Conservation (phyloP, 2,888 invertebrate species). For the Prenolepis imparis region DNA sequence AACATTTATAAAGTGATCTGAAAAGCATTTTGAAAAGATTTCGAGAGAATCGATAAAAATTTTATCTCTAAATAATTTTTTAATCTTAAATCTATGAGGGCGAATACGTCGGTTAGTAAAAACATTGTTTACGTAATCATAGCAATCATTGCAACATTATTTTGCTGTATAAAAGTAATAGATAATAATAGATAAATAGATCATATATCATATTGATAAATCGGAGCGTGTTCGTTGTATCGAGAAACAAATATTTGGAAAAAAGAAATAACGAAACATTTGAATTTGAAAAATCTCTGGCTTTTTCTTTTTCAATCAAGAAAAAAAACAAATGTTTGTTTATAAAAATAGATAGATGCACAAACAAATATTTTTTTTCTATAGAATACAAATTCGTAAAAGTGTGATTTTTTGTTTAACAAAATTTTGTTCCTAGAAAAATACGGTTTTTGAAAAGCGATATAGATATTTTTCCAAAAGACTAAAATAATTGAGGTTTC, state of each 20-base stretch:
- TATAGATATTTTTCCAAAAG: neutral
- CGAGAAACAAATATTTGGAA: neutral
- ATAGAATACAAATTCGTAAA: neutral
- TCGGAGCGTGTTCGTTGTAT: neutral
- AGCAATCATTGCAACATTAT: neutral
- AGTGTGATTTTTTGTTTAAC: neutral
- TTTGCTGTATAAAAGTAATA: neutral
- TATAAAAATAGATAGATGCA: neutral
- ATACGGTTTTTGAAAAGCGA: neutral
- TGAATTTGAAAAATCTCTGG: neutral
- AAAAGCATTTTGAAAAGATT: neutral
- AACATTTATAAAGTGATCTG: neutral
- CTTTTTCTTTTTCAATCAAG: neutral
- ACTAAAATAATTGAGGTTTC: neutral
- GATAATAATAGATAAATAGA: no score
- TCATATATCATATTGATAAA: neutral
- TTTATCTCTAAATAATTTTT: neutral
- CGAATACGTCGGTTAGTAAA: neutral
- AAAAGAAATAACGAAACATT: neutral
- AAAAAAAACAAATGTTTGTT: neutral
- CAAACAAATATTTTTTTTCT: neutral
- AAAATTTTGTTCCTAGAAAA: neutral
- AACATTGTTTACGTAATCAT: neutral
- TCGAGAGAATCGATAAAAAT: neutral
- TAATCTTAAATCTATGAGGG: neutral